Base-by-base conservation (phyloP, 1,140 invertebrate genomes). In the Heliothis virescens region DNA sequence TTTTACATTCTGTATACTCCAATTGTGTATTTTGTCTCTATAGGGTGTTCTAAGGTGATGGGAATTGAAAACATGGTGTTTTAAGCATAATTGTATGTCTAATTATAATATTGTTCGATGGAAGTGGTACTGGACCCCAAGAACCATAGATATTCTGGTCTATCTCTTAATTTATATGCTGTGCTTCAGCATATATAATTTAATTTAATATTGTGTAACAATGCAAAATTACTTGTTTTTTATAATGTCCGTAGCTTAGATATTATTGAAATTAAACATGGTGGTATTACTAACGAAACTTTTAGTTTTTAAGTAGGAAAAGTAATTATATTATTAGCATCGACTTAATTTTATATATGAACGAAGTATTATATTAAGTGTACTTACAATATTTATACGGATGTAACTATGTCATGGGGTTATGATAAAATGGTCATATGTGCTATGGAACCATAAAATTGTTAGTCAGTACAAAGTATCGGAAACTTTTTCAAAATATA, bases 231-330 rank as follows among this genome's bases (percentile, higher is more conserved):
- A 48, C 16, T 67, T 60, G 21, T 60, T 60, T 29, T 26, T 67
- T 16, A 67, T 48, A 48, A 18, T 67, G 63, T 67, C 63, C 41
- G 16, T 48, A 67, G 63, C 16, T 41, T 48, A 67, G 63, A 50
- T 48, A n/a, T 48, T n/a, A 16, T 67, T 48, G 2, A 3, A n/a
- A 41, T 26, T 11, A 47, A 12, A 47, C 41, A 11, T 47, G 29
- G 62, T 65, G 63, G 18, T 48, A 48, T 67, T 48, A 67, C 63
- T 67, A 67, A 67, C 34, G 21, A 67, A 48, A 10, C 15, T 10
- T 57, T 53, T 67, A 67, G 63, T 16, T 48, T 13, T 60, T 67
- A 67, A 67, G 63, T 67, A 67, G 63, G 47, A 67, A 18, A 67
- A 67, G 63, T 67, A 67, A 18, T 50, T 9, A 16, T 67, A 67